Percentiles rank a stretch among this genome's conserved stretches.
Conservation (phyloP, 30 jellyfish, hydroid and myxozoan species). For the Rhopilema esculentum region DNA sequence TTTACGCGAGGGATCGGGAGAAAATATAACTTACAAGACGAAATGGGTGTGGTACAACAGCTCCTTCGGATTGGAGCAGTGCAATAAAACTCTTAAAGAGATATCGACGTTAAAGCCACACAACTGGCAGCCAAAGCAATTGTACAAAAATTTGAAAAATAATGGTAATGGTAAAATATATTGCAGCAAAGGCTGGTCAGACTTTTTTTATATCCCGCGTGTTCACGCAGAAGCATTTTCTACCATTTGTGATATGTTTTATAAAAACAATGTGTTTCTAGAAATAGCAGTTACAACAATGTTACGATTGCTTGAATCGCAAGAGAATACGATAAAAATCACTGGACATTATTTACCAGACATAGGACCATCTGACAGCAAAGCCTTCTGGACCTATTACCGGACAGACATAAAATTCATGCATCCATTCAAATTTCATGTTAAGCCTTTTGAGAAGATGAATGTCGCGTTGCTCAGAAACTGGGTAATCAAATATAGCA, state of each 20-base stretch:
- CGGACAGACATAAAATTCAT: conserved; percentile 69
- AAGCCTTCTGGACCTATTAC: conserved; percentile 78
- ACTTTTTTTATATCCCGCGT: conserved; percentile 83
- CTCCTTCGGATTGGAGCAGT: conserved; percentile 60
- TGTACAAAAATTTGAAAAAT: conserved; percentile 23
- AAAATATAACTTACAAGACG: conserved; percentile 13
- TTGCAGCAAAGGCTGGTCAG: conserved; percentile 96
- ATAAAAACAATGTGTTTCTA: conserved; percentile 64
- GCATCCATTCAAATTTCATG: conserved; percentile 90
- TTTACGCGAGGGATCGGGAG: conserved; percentile 10
- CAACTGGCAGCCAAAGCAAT: conserved; percentile 26
- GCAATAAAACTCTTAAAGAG: conserved; percentile 48
- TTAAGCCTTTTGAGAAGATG: conserved; percentile 48
- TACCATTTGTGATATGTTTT: conserved; percentile 69
- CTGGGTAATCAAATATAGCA: conserved; percentile 61
- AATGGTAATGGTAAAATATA: conserved; percentile 73
- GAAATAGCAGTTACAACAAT: conserved; percentile 90
- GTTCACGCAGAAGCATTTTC: conserved; percentile 68
- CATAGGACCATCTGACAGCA: conserved; percentile 70
- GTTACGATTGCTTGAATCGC: conserved; percentile 71
- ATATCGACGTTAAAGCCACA: conserved; percentile 23
- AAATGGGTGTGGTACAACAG: conserved; percentile 83
- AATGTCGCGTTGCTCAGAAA: conserved; percentile 68
- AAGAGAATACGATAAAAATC: conserved; percentile 63
- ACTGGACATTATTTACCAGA: conserved; percentile 89